A percentile compares a stretch with the other conserved stretches of the same genome.
phyloP scores from a whole-genome alignment of 2,113 vertebrate genomes.

The Acanthochromis polyacanthus region DNA sequence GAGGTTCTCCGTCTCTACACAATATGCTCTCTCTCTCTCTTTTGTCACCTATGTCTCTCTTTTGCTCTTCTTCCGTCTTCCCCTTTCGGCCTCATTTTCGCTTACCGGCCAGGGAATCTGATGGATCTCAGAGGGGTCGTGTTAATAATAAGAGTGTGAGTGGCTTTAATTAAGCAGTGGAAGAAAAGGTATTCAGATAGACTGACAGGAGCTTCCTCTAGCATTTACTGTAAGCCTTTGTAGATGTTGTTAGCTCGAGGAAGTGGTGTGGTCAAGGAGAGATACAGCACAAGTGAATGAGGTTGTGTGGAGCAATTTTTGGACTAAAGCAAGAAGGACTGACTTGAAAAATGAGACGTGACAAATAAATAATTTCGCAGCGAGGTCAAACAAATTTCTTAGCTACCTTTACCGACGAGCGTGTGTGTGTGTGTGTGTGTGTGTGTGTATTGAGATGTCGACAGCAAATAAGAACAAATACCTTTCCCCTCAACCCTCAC shows the following conservation, averaged over 20 bases:
- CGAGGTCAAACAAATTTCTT: slow-evolving; percentile 61
- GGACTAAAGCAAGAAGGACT: slow-evolving; percentile 2
- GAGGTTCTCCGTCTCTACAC: slow-evolving; percentile 49
- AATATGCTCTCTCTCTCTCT: slow-evolving; percentile 40
- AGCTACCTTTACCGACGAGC: slow-evolving; percentile 49
- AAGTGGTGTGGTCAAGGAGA: neutral
- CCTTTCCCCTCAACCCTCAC: slow-evolving; percentile 18
- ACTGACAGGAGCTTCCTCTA: slow-evolving; percentile 18
- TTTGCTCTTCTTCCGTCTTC: slow-evolving; percentile 21
- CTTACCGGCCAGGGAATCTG: slow-evolving; percentile 39
- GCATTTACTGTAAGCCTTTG: slow-evolving; percentile 8
- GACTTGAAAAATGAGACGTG: neutral
- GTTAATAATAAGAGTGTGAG: slow-evolving; percentile 57
- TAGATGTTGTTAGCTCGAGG: neutral
- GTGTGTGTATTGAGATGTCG: slow-evolving; percentile 52
- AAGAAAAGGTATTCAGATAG: slow-evolving; percentile 41
- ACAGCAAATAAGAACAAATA: slow-evolving; percentile 74
- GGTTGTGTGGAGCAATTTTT: neutral
- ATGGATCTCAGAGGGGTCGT: slow-evolving; percentile 52
- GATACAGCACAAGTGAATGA: neutral
- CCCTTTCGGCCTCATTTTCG: slow-evolving; percentile 43
- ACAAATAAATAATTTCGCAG: slow-evolving; percentile 15
- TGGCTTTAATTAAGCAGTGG: slow-evolving; percentile 69
- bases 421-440: slow-evolving; percentile 30
- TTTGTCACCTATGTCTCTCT: slow-evolving; percentile 34